Conservation (phyloP, 1,140 invertebrate species). For the Elymnias hypermnestra region DNA sequence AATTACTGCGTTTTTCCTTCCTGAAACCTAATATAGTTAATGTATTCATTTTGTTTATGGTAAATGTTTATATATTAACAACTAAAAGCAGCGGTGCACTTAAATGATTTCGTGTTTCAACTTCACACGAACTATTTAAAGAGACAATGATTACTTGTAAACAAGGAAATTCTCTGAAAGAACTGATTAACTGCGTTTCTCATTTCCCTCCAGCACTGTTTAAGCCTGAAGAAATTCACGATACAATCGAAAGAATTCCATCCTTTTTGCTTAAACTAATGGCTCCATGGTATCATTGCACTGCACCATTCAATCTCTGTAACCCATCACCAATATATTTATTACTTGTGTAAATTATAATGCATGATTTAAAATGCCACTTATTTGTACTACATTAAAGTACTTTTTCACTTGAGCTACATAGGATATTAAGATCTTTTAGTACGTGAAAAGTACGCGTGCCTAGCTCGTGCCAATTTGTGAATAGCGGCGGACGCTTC, state of each 20-base stretch:
- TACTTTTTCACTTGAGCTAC: conserved; percentile 19
- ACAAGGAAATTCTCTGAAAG: conserved; percentile 13
- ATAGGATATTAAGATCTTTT: conserved; percentile 27
- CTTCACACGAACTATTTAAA: neutral
- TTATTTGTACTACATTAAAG: conserved; percentile 9
- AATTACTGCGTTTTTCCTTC: no score
- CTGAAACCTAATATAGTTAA: no score
- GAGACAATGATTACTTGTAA: neutral
- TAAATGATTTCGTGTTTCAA: neutral
- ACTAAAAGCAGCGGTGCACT: no score
- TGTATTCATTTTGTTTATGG: no score
- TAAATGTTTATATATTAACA: no score
- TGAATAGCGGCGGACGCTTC: conserved; percentile 69
- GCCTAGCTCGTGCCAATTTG: conserved; percentile 73
- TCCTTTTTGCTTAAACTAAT: conserved; percentile 61
- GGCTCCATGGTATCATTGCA: conserved; percentile 54
- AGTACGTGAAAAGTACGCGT: conserved; percentile 41
- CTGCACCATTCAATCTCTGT: conserved; percentile 63
- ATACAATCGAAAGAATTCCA: conserved; percentile 44
- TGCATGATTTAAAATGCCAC: conserved; percentile 4
- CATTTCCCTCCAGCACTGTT: conserved; percentile 20
- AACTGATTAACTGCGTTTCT: conserved; percentile 23
- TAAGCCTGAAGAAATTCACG: conserved; percentile 27
- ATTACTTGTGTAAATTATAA: conserved; percentile 1
- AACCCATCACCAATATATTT: conserved; percentile 24